Conservation (phyloP, 2,888 invertebrate species). For the Muschampia plurimacula region DNA sequence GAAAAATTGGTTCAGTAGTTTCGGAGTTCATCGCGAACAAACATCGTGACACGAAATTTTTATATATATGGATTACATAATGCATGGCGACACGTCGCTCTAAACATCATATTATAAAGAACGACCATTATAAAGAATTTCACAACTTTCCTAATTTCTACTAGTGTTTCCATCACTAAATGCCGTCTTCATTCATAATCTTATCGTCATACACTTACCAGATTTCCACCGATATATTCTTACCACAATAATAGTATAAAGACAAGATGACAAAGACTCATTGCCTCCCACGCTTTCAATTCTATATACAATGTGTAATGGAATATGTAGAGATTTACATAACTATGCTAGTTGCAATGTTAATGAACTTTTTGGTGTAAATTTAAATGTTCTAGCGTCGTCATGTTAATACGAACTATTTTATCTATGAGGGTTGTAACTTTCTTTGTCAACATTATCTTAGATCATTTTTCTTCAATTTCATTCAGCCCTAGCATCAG, state of each 20-base stretch:
- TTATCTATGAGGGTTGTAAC: neutral
- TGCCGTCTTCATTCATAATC: conserved; percentile 1
- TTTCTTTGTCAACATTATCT: neutral
- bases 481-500: too few species aligned
- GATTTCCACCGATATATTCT: neutral
- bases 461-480: neutral
- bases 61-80: too few species aligned
- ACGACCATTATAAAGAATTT: neutral
- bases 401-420: neutral
- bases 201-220: neutral
- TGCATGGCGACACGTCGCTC: too few species aligned
- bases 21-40: too few species aligned
- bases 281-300: conserved; percentile 49
- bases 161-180: neutral
- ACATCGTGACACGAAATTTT: too few species aligned
- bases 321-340: conserved; percentile 31
- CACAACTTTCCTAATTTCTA: neutral
- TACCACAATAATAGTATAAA: neutral
- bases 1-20: too few species aligned
- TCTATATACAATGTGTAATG: conserved; percentile 14
- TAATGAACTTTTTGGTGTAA: conserved; percentile 24
- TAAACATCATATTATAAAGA: too few species aligned
- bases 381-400: neutral
- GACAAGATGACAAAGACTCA: neutral
- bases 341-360: conserved; percentile 13